A percentile compares a stretch with the other conserved stretches of the same genome.
phyloP scores from a whole-genome alignment of 2,113 vertebrate species.

The Echinops telfairi region DNA sequence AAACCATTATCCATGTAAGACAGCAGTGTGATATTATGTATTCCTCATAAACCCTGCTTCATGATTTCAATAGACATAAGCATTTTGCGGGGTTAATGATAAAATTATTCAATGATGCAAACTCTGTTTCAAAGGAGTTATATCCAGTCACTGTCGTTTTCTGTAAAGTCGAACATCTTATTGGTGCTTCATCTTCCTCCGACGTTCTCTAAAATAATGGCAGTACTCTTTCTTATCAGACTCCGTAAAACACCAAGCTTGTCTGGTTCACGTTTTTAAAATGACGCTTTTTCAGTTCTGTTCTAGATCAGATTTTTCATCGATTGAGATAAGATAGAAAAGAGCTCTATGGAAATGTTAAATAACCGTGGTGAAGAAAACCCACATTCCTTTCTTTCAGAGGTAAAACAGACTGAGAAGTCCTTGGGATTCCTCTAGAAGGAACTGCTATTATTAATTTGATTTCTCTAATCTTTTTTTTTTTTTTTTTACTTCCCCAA shows the following conservation, averaged over 20 bases:
- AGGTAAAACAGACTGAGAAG: background rate
- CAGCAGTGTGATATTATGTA: background rate
- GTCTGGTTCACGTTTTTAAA: conserved; percentile 22
- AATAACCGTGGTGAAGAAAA: background rate
- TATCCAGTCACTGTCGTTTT: background rate
- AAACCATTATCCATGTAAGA: background rate
- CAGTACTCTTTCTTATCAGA: background rate
- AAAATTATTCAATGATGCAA: background rate
- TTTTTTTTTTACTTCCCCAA: too few relatives aligned
- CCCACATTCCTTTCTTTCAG: background rate
- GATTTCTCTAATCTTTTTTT: background rate
- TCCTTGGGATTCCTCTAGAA: background rate
- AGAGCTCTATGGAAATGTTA: conserved; percentile 11
- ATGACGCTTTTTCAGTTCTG: background rate
- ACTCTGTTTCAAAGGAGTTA: background rate
- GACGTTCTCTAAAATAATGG: conserved; percentile 4
- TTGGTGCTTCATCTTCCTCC: background rate
- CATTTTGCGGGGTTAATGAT: background rate
- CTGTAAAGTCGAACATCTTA: background rate
- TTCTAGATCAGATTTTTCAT: background rate
- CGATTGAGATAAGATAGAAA: background rate
- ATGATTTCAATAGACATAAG: background rate
- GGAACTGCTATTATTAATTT: background rate
- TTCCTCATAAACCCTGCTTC: background rate
- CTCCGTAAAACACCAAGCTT: background rate